A percentile compares a stretch with the other conserved stretches of the same genome.
Conservation (phyloP, 1,140 invertebrate species). For the Drosophila funebris region DNA sequence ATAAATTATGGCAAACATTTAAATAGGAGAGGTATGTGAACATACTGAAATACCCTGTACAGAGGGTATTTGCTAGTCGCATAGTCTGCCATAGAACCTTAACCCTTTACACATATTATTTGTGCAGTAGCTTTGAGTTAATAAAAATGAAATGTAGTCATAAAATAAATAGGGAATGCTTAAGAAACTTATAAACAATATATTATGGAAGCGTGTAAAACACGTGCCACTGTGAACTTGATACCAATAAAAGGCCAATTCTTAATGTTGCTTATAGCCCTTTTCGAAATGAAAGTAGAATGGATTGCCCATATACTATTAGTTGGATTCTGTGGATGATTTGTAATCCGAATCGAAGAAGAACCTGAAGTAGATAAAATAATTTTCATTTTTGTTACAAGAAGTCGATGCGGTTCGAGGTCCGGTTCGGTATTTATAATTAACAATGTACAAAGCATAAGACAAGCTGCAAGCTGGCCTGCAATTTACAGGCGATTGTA, state of each 20-base stretch:
- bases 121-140: neutral
- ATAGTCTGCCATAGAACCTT: neutral
- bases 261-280: neutral
- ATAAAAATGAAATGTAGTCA: conserved; percentile 5
- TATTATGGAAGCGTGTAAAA: neutral
- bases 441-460: conserved; percentile 58
- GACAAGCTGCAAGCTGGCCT: conserved; percentile 52
- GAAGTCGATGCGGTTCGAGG: conserved; percentile 42
- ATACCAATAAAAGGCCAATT: conserved; percentile 1
- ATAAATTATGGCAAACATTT: too few species aligned
- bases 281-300: neutral
- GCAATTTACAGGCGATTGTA: conserved; percentile 66
- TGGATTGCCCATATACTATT: neutral
- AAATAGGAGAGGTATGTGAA: too few species aligned
- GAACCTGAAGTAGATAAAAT: conserved; percentile 29
- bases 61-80: neutral
- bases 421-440: conserved; percentile 54
- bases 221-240: conserved; percentile 3
- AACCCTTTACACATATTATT: neutral
- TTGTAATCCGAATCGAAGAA: conserved; percentile 49
- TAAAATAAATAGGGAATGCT: neutral
- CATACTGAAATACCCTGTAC: too few species aligned
- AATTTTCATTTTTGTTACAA: conserved; percentile 40
- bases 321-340: conserved; percentile 21
- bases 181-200: neutral